These are phyloP conservation scores for Toxotes chatareus DNA, from an alignment of 2,113 vertebrate genomes.

Conservation along the genomic window DNA sequence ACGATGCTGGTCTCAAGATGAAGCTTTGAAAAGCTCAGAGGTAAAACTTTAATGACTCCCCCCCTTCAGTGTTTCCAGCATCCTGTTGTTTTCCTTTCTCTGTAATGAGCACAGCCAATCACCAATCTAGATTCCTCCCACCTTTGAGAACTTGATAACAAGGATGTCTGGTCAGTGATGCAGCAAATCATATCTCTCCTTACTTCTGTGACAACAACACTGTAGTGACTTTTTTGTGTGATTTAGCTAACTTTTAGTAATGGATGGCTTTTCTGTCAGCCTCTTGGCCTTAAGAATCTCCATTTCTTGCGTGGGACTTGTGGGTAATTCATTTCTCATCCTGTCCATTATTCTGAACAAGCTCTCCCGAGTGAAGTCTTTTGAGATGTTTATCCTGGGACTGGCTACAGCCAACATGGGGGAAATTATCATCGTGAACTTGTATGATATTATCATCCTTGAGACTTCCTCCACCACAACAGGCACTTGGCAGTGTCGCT, in stretches of 20 bases:
- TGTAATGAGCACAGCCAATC: slow-evolving; percentile 76
- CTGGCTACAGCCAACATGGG: slow-evolving; percentile 77
- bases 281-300: slow-evolving; percentile 65
- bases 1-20: slow-evolving; percentile 65
- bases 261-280: slow-evolving; percentile 19
- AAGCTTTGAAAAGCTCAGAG: slow-evolving; percentile 78
- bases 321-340: slow-evolving; percentile 78
- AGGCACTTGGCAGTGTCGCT: slow-evolving; percentile 47
- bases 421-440: slow-evolving; percentile 78
- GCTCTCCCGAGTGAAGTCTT: slow-evolving; percentile 73
- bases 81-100: slow-evolving; percentile 57
- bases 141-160: slow-evolving; percentile 65
- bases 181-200: slow-evolving; percentile 29
- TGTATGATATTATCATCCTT: slow-evolving; percentile 66
- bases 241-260: slow-evolving; percentile 17
- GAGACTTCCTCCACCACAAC: accelerated
- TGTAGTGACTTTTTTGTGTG: background rate
- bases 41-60: slow-evolving; percentile 82
- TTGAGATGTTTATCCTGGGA: slow-evolving; percentile 81
- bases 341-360: slow-evolving; percentile 60
- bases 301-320: slow-evolving; percentile 71
- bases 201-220: slow-evolving; percentile 3
- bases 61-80: slow-evolving; percentile 69
- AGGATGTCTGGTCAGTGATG: slow-evolving; percentile 52
- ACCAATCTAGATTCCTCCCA: slow-evolving; percentile 35